These are phyloP conservation scores for Hycleus cichorii DNA, from an alignment of 1,140 invertebrate genomes.

Conservation along the genomic window DNA sequence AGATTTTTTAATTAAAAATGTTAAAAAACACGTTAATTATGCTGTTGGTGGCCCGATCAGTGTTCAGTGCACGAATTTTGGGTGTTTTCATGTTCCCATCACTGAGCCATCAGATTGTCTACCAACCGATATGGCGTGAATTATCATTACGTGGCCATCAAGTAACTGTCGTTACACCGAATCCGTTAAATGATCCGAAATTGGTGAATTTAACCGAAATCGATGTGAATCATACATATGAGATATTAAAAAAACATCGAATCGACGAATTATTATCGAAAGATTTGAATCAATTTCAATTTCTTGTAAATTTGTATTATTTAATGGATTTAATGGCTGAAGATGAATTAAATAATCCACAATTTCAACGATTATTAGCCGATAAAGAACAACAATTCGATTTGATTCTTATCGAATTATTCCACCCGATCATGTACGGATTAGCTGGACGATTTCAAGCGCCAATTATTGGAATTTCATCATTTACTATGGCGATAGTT, in stretches of 20 bases:
- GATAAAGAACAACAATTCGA: constrained; percentile 24
- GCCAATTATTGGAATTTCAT: constrained; percentile 6
- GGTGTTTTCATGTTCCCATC: neutral
- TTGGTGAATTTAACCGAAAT: constrained; percentile 19
- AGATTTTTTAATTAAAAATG: too few relatives aligned
- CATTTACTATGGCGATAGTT: neutral
- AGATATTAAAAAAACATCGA: neutral
- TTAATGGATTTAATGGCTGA: neutral
- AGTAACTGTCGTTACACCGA: constrained; percentile 33
- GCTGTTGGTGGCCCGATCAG: neutral
- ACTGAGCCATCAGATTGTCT: neutral
- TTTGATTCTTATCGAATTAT: constrained; percentile 19
- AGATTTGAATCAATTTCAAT: neutral
- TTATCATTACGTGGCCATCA: constrained; percentile 35
- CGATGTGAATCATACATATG: constrained; percentile 8
- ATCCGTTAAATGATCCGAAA: constrained; percentile 22
- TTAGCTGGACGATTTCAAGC: neutral
- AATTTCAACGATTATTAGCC: constrained; percentile 17
- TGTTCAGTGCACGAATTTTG: neutral
- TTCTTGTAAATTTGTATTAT: neutral
- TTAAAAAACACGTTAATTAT: too few relatives aligned
- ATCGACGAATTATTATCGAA: neutral
- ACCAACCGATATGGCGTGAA: constrained; percentile 10
- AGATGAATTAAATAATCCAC: constrained; percentile 31
- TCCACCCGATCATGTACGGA: constrained; percentile 1